Percentiles rank a stretch among this genome's conserved stretches.
Conservation (phyloP, 2,888 invertebrate species). For the Chalcosyrphus nemorum region DNA sequence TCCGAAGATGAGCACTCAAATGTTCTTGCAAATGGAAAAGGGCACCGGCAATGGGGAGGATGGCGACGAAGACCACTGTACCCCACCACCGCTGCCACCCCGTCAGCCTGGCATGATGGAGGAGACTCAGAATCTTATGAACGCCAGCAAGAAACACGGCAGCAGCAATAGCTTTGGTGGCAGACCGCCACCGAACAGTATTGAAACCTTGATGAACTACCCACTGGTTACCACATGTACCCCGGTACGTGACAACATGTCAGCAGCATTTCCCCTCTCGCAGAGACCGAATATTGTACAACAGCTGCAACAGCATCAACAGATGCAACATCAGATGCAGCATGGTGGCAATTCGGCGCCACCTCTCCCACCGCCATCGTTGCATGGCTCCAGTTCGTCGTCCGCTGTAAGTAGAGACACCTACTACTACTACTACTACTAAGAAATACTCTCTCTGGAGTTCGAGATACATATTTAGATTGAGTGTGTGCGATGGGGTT, state of each 20-base stretch:
- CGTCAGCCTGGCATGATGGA: conserved; percentile 83
- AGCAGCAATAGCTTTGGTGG: conserved; percentile 58
- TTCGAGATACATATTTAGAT: conserved; percentile 48
- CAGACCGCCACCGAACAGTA: conserved; percentile 80
- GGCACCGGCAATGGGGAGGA: conserved; percentile 75
- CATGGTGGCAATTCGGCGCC: conserved; percentile 50
- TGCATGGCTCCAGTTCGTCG: conserved; percentile 73
- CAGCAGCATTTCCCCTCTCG: conserved; percentile 81
- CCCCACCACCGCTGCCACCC: conserved; percentile 85
- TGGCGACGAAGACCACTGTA: conserved; percentile 80
- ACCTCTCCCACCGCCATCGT: conserved; percentile 55
- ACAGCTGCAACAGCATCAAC: conserved; percentile 81
- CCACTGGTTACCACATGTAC: conserved; percentile 82
- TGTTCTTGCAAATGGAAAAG: conserved; percentile 82
- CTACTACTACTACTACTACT: conserved; percentile 44
- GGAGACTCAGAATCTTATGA: conserved; percentile 76
- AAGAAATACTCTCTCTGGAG: no score
- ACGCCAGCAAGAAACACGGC: conserved; percentile 62
- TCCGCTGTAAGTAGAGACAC: conserved; percentile 80
- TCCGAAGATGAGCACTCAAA: conserved; percentile 82
- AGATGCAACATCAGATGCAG: conserved; percentile 75
- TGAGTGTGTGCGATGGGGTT: conserved; percentile 29
- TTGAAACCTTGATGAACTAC: conserved; percentile 81
- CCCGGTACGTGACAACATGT: conserved; percentile 81
- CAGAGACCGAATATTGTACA: conserved; percentile 82